Conservation (phyloP, 2,888 invertebrate genomes). For the Lasioglossum marginatum region DNA sequence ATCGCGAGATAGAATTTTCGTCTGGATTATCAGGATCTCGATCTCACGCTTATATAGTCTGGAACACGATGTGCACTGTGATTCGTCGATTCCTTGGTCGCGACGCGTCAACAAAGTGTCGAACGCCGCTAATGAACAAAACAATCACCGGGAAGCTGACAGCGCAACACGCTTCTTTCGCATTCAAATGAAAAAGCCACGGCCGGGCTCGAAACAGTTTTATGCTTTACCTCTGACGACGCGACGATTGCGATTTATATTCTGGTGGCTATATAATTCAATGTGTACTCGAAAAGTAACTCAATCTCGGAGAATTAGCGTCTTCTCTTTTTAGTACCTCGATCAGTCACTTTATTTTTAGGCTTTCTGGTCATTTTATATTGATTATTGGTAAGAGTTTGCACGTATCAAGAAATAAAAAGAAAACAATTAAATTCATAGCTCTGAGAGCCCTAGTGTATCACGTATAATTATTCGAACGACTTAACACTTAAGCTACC, state of each 20-base stretch:
- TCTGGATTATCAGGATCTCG: conserved; percentile 38
- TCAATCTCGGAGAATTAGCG: neutral
- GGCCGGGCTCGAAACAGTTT: neutral
- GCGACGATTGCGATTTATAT: neutral
- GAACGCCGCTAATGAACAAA: conserved; percentile 52
- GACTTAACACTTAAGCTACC: no score
- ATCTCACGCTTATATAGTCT: conserved; percentile 56
- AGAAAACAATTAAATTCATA: no score
- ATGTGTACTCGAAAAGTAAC: neutral
- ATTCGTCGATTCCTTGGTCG: conserved; percentile 18
- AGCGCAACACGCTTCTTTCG: neutral
- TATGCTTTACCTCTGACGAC: neutral
- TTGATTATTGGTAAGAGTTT: neutral
- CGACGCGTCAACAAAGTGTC: conserved; percentile 28
- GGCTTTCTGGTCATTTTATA: neutral
- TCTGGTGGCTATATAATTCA: neutral
- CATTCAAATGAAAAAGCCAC: conserved; percentile 17
- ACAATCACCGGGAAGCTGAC: conserved; percentile 28
- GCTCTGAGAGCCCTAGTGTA: no score
- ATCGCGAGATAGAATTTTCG: conserved; percentile 21
- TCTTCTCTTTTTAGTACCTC: neutral
- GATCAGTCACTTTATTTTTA: neutral
- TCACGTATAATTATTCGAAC: neutral
- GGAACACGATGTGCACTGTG: neutral
- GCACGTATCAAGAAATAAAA: no score